These are phyloP conservation scores for Drosophila jambulina DNA, from an alignment of 1,140 invertebrate species.

Conservation along the genomic window DNA sequence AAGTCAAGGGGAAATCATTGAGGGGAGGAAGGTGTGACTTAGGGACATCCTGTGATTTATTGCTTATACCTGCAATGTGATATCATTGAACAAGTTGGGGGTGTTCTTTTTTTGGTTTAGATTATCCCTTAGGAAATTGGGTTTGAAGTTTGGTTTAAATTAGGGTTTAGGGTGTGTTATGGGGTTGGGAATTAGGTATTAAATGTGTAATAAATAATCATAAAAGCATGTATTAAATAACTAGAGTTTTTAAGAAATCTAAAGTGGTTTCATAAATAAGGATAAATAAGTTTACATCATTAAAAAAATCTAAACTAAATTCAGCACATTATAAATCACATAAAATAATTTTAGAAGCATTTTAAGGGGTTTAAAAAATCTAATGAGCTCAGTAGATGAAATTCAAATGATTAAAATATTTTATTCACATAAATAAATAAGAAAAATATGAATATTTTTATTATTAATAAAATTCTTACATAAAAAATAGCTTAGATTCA, in stretches of 20 bases:
- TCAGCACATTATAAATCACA: background rate
- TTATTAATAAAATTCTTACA: too few relatives aligned
- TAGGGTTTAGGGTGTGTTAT: background rate
- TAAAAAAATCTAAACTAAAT: background rate
- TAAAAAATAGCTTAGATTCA: too few relatives aligned
- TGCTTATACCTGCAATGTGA: constrained; percentile 20
- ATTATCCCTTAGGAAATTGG: constrained; percentile 9
- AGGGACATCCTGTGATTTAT: constrained; percentile 44
- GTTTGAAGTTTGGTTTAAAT: background rate
- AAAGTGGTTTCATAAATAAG: background rate
- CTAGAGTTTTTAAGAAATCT: background rate
- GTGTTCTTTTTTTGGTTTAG: background rate
- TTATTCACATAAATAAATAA: background rate
- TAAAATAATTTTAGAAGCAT: too few relatives aligned
- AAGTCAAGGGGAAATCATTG: constrained; percentile 31
- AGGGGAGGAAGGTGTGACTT: constrained; percentile 31
- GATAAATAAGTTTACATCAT: too few relatives aligned
- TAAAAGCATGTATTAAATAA: too few relatives aligned
- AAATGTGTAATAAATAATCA: background rate
- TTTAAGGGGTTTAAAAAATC: too few relatives aligned
- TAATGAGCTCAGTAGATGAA: too few relatives aligned
- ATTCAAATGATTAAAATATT: background rate
- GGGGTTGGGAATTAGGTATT: background rate
- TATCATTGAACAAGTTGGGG: constrained; percentile 22
- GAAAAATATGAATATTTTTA: too few relatives aligned